phyloP scores from a whole-genome alignment of 1,140 invertebrate genomes.

The Heliconius hermathena region DNA sequence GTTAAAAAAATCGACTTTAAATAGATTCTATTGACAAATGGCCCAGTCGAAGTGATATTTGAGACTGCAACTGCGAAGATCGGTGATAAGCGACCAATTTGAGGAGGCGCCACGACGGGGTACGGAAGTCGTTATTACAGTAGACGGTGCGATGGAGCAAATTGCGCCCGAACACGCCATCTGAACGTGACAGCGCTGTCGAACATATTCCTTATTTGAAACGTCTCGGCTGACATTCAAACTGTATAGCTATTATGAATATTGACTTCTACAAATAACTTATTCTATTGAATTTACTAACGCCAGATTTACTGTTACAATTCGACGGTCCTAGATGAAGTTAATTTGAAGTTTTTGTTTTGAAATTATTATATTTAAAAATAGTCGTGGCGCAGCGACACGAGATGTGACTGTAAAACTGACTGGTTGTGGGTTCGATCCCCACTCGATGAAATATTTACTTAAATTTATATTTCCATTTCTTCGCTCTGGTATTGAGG shows the following conservation, averaged over 20 bases:
- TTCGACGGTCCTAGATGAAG: neutral
- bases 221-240: constrained; percentile 73
- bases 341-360: neutral
- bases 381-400: too few relatives aligned
- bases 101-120: constrained; percentile 78
- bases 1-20: neutral
- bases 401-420: too few relatives aligned
- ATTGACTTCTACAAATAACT: constrained; percentile 47
- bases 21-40: constrained; percentile 66
- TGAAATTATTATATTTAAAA: too few relatives aligned
- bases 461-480: too few relatives aligned
- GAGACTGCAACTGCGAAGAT: constrained; percentile 71
- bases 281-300: constrained; percentile 9
- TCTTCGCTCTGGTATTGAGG: too few relatives aligned
- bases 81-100: constrained; percentile 81
- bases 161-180: constrained; percentile 77
- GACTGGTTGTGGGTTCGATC: too few relatives aligned
- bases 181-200: constrained; percentile 78
- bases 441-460: too few relatives aligned
- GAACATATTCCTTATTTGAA: constrained; percentile 77
- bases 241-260: constrained; percentile 61
- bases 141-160: constrained; percentile 75
- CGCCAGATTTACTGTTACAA: neutral
- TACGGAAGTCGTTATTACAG: constrained; percentile 81
- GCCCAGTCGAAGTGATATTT: constrained; percentile 70